phyloP scores from a whole-genome alignment of 2,797 vertebrate genomes.

The Eutrigla gurnardus region DNA sequence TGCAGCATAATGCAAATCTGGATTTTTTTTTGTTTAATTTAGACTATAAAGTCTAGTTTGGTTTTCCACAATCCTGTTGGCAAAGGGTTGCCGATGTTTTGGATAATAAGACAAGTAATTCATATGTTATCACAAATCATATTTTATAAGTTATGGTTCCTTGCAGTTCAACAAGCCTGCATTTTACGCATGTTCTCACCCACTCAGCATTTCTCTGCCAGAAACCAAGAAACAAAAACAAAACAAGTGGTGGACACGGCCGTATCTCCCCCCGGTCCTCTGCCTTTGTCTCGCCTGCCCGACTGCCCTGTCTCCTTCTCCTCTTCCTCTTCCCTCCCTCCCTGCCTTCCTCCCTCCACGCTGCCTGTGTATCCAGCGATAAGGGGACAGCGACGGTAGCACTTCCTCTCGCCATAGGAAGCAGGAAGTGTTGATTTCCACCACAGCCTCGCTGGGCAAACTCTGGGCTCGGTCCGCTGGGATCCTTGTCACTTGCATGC shows the following conservation, averaged over 20 bases:
- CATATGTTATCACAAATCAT: not conserved
- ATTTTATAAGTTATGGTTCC: not conserved
- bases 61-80: too few species aligned
- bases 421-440: constrained; percentile 81
- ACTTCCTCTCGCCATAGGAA: constrained; percentile 93
- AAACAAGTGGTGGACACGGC: not conserved
- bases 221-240: not conserved
- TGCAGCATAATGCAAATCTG: not conserved
- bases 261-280: constrained; percentile 31
- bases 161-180: not conserved
- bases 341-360: constrained; percentile 57
- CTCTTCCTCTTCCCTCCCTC: constrained; percentile 56
- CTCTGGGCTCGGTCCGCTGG: constrained; percentile 37
- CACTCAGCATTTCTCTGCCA: not conserved
- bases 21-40: not conserved
- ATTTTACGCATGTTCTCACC: constrained; percentile 13
- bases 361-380: constrained; percentile 83
- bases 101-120: not conserved
- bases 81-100: too few species aligned
- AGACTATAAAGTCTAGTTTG: not conserved
- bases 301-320: constrained; percentile 56
- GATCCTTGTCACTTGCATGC: constrained; percentile 28
- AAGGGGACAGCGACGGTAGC: constrained; percentile 86
- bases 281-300: constrained; percentile 55
- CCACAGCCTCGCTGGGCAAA: constrained; percentile 54